phyloP scores from a whole-genome alignment of 2,888 invertebrate genomes.

The Caradrina clavipalpis region DNA sequence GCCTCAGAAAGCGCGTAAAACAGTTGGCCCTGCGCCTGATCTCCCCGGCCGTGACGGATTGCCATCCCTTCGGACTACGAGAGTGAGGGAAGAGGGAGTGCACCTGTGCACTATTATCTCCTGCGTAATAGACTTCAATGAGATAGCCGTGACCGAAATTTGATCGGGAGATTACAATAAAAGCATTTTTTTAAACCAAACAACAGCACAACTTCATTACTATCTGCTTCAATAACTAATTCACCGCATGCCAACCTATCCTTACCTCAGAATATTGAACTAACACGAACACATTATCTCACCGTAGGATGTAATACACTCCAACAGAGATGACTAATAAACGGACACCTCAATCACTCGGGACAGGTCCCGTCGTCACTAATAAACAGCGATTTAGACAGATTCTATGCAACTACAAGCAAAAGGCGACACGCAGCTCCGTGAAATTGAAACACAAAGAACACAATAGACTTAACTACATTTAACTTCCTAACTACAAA shows the following conservation, averaged over 20 bases:
- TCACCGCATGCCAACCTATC: not conserved
- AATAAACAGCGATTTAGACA: slow-evolving; percentile 81
- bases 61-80: too few species aligned
- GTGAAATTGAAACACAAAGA: slow-evolving; percentile 84
- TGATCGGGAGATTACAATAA: not conserved
- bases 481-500: slow-evolving; percentile 90
- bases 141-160: too few species aligned
- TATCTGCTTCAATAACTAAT: not conserved
- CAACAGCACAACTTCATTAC: not conserved
- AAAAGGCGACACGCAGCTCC: slow-evolving; percentile 76
- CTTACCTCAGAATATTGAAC: slow-evolving; percentile 21
- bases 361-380: slow-evolving; percentile 84
- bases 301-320: slow-evolving; percentile 64
- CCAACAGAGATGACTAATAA: slow-evolving; percentile 76
- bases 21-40: too few species aligned
- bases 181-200: not conserved
- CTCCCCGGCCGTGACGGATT: too few species aligned
- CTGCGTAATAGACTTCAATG: too few species aligned
- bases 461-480: slow-evolving; percentile 86
- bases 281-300: slow-evolving; percentile 58
- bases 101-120: too few species aligned
- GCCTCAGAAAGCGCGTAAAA: too few species aligned
- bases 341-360: slow-evolving; percentile 81
- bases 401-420: slow-evolving; percentile 82
- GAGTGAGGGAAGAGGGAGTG: too few species aligned